A percentile compares a stretch with the other conserved stretches of the same genome.
phyloP scores from a whole-genome alignment of 2,113 vertebrate species.

The Oncorhynchus gorbuscha region DNA sequence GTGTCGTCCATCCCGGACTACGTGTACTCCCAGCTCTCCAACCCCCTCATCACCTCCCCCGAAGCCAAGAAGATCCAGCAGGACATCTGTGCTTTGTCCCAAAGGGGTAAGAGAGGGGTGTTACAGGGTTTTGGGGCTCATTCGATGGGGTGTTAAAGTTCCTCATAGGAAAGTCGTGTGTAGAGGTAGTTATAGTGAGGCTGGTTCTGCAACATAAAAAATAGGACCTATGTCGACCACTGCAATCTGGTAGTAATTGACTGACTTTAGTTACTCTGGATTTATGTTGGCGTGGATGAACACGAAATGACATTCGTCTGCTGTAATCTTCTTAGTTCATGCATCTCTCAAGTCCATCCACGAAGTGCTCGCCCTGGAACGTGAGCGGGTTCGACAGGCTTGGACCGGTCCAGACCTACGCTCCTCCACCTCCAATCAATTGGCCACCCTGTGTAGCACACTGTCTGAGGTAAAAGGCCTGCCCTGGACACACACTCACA shows the following conservation, averaged over 20 bases:
- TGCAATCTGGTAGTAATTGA: too few species aligned
- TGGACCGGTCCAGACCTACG: slow-evolving; percentile 70
- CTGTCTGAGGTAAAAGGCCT: slow-evolving; percentile 64
- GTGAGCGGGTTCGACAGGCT: slow-evolving; percentile 70
- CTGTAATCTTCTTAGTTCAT: slow-evolving; percentile 59
- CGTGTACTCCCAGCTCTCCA: slow-evolving; percentile 81
- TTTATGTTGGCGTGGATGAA: too few species aligned
- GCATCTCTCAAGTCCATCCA: slow-evolving; percentile 66
- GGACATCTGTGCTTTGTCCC: slow-evolving; percentile 82
- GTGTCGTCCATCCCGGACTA: slow-evolving; percentile 87
- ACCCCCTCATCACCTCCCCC: slow-evolving; percentile 73
- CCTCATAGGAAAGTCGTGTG: neutral
- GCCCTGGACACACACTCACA: neutral
- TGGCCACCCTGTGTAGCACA: slow-evolving; percentile 70
- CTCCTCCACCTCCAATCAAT: slow-evolving; percentile 67
- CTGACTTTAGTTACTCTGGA: too few species aligned
- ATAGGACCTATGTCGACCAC: too few species aligned
- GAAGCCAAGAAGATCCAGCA: slow-evolving; percentile 87
- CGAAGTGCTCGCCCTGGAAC: slow-evolving; percentile 67
- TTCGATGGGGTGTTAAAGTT: neutral
- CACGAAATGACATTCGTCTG: neutral
- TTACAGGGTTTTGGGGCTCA: too few species aligned
- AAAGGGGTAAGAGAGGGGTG: slow-evolving; percentile 74
- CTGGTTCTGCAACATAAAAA: neutral
- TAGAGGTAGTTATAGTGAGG: neutral